Conservation (phyloP, 2,797 vertebrate species). For the Amblyopsis hoosieri region DNA sequence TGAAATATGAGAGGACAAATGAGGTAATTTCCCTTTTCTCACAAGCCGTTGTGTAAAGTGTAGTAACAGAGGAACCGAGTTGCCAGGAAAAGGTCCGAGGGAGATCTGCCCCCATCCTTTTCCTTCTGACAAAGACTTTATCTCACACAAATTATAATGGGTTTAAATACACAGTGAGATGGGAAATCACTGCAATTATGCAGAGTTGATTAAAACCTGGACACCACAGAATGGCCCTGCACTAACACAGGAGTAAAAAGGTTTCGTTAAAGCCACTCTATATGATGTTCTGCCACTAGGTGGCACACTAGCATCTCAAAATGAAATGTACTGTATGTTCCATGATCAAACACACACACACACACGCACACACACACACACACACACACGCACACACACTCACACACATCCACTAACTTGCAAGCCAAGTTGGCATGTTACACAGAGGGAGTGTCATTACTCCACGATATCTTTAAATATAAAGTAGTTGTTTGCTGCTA, state of each 20-base stretch:
- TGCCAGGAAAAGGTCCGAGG: constrained; percentile 38
- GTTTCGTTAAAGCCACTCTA: too few relatives aligned
- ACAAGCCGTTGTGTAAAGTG: constrained; percentile 67
- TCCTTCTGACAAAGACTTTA: constrained; percentile 68
- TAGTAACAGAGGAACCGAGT: constrained; percentile 33
- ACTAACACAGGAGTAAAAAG: constrained; percentile 14
- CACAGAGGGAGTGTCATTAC: too few relatives aligned
- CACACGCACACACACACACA: too few relatives aligned
- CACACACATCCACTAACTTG: too few relatives aligned
- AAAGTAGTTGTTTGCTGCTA: too few relatives aligned
- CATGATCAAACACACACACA: too few relatives aligned
- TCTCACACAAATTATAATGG: constrained; percentile 74
- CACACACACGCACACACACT: too few relatives aligned
- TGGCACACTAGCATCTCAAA: too few relatives aligned
- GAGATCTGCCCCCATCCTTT: constrained; percentile 44
- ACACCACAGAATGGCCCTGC: constrained; percentile 54
- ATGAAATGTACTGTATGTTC: too few relatives aligned
- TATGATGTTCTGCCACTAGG: too few relatives aligned
- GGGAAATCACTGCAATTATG: constrained; percentile 77
- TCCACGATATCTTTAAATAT: too few relatives aligned
- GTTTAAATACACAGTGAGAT: constrained; percentile 75
- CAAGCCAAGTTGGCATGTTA: too few relatives aligned
- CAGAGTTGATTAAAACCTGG: constrained; percentile 76
- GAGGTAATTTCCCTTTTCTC: constrained; percentile 73
- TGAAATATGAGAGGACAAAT: constrained; percentile 76